Evolutionary conservation across 2,888 invertebrate genomes (phyloP).

Genomic region (Anagyrus pseudococci): DNA sequence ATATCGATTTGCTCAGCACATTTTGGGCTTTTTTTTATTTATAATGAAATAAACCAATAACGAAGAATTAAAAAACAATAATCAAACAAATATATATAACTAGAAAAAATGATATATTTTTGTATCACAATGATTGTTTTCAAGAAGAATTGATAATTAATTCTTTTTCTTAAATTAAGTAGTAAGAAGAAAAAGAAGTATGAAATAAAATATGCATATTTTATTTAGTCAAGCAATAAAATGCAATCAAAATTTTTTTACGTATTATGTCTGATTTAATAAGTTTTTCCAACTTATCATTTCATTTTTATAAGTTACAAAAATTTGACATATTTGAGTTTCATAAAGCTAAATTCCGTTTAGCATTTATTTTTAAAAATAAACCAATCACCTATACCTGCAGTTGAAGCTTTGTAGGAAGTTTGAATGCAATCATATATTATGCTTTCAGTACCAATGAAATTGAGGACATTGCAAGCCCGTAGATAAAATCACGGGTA

Average conservation of each 20-base stretch:
- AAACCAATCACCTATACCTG: conserved; percentile 19
- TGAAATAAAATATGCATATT: conserved; percentile 1
- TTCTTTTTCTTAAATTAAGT: conserved; percentile 19
- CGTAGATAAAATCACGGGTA: conserved; percentile 14
- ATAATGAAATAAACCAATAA: conserved; percentile 26
- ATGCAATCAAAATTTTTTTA: neutral
- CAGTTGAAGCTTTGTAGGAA: conserved; percentile 22
- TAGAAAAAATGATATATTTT: no score
- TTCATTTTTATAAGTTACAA: conserved; percentile 11
- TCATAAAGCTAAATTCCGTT: conserved; percentile 22
- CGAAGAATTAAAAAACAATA: conserved; percentile 24
- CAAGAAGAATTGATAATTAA: conserved; percentile 11
- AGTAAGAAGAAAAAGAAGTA: conserved; percentile 19
- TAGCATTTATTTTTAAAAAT: conserved; percentile 11
- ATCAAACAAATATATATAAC: no score
- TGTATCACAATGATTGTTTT: conserved; percentile 36
- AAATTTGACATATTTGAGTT: conserved; percentile 5
- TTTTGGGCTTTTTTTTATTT: conserved; percentile 23
- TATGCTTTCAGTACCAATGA: conserved; percentile 2
- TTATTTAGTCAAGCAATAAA: neutral
- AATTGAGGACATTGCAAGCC: conserved; percentile 14
- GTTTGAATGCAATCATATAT: conserved; percentile 13
- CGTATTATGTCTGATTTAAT: neutral
- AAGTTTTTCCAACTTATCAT: no score
- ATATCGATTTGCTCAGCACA: conserved; percentile 12